These are phyloP conservation scores for Tenthredo mesomela DNA, from an alignment of 2,888 invertebrate genomes.

Conservation along the genomic window DNA sequence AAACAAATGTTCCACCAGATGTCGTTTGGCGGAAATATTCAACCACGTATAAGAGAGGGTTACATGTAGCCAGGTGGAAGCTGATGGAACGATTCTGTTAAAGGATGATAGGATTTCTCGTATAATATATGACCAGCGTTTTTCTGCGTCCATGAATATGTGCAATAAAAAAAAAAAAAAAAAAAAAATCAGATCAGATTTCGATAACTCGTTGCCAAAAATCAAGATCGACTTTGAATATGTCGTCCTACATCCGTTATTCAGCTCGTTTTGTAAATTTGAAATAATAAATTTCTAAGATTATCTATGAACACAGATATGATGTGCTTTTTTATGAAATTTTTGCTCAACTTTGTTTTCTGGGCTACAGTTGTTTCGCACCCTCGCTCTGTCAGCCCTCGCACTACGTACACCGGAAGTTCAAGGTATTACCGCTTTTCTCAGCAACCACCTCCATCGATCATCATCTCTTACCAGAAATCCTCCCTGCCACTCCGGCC, in stretches of 20 bases:
- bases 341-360: not conserved
- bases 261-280: not conserved
- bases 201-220: not conserved
- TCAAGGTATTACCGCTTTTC: constrained; percentile 34
- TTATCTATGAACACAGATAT: too few species aligned
- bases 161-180: not conserved
- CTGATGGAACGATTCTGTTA: constrained; percentile 15
- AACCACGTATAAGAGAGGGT: constrained; percentile 13
- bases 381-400: not conserved
- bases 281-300: not conserved
- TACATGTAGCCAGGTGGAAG: not conserved
- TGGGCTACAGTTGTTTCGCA: not conserved
- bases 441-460: constrained; percentile 26
- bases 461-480: constrained; percentile 38
- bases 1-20: constrained; percentile 38
- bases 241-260: not conserved
- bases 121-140: not conserved
- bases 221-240: not conserved
- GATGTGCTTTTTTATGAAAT: not conserved
- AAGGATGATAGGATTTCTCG: constrained; percentile 10
- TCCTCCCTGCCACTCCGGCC: constrained; percentile 6
- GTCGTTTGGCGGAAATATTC: constrained; percentile 24
- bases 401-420: constrained; percentile 16
- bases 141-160: not conserved
- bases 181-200: not conserved